Evolutionary conservation across 2,113 vertebrate species (phyloP).

Genomic region (Gopherus flavomarginatus): DNA sequence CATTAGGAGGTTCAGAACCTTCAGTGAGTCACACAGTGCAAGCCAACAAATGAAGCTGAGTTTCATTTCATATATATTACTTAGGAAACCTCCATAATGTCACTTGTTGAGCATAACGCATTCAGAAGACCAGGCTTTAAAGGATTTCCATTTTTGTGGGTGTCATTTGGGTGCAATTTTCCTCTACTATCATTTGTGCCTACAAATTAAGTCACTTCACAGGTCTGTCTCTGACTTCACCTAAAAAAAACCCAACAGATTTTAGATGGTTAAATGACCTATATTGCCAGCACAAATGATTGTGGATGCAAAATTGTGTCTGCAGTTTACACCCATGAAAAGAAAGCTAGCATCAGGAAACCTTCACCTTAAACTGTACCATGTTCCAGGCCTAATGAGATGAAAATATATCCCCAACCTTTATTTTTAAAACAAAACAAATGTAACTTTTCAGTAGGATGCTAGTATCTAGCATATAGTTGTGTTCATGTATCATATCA

Average conservation of each 20-base stretch:
- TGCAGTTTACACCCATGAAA: not conserved
- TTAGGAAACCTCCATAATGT: not conserved
- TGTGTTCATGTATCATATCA: not conserved
- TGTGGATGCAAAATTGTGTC: not conserved
- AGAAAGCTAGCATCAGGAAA: not conserved
- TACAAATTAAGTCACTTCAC: fast-evolving
- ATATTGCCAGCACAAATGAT: not conserved
- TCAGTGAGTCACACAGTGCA: conserved; percentile 58
- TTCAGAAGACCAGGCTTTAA: not conserved
- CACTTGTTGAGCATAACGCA: not conserved
- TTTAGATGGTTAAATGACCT: not conserved
- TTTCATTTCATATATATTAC: conserved; percentile 48
- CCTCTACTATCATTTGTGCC: not conserved
- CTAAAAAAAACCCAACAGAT: not conserved
- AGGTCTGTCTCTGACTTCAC: not conserved
- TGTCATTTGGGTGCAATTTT: not conserved
- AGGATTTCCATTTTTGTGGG: not conserved
- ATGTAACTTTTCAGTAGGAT: conserved; percentile 15
- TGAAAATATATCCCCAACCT: not conserved
- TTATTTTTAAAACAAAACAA: not conserved
- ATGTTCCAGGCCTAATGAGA: not conserved
- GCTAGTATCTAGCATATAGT: not conserved
- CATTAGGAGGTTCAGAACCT: conserved; percentile 67
- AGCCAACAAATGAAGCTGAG: conserved; percentile 58
- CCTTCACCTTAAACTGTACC: not conserved